These are phyloP conservation scores for Bubo bubo DNA, from an alignment of 2,113 vertebrate species.

Conservation along the genomic window DNA sequence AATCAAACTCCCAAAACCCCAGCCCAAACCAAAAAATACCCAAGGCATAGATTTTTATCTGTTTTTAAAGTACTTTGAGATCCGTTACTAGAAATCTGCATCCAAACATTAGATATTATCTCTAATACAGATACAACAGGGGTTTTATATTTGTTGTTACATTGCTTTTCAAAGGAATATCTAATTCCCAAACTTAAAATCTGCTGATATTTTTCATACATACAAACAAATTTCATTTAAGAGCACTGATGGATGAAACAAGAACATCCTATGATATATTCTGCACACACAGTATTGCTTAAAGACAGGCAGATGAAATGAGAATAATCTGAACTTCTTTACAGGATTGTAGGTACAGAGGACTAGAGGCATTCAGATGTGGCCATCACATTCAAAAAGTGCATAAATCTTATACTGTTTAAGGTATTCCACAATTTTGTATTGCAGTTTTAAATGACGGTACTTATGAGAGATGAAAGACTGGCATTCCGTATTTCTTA, in stretches of 20 bases:
- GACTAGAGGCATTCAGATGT: background rate
- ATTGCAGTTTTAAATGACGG: background rate
- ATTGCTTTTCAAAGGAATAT: background rate
- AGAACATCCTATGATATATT: background rate
- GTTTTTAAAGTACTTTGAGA: background rate
- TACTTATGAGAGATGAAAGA: background rate
- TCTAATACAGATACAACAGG: background rate
- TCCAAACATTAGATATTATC: background rate
- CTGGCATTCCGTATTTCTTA: background rate
- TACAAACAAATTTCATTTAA: background rate
- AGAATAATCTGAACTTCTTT: background rate
- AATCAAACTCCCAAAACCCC: background rate
- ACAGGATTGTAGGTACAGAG: background rate
- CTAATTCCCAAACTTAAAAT: background rate
- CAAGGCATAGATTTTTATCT: background rate
- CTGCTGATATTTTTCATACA: background rate
- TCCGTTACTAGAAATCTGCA: background rate
- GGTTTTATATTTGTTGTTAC: background rate
- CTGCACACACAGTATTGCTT: background rate
- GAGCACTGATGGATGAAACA: background rate
- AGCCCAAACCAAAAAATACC: background rate
- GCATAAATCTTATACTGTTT: too few relatives aligned
- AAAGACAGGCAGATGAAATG: background rate
- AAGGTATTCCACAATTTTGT: background rate
- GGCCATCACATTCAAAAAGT: background rate